phyloP scores from a whole-genome alignment of 2,888 invertebrate genomes.

The Alloplasta piceator region DNA sequence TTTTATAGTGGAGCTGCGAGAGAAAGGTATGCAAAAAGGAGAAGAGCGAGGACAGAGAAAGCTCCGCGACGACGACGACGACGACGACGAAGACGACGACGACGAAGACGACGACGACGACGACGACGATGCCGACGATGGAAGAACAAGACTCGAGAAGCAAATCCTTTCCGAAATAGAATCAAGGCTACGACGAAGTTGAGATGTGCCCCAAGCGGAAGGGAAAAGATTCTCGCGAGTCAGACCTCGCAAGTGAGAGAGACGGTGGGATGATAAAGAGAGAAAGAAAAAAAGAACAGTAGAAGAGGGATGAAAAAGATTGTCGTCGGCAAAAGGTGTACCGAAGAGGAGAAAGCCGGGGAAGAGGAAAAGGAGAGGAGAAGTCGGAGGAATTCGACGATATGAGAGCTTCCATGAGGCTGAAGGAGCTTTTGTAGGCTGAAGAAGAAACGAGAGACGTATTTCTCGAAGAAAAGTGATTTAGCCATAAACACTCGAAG shows the following conservation, averaged over 20 bases:
- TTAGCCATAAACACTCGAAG: slow-evolving; percentile 74
- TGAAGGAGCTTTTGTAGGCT: slow-evolving; percentile 2
- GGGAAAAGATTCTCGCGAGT: slow-evolving; percentile 25
- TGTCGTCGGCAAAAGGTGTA: slow-evolving; percentile 17
- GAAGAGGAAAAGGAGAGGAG: slow-evolving; percentile 39
- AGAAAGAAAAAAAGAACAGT: slow-evolving; percentile 2
- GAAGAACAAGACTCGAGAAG: slow-evolving; percentile 52
- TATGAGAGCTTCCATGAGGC: slow-evolving; percentile 64
- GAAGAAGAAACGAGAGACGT: slow-evolving; percentile 66
- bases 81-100: slow-evolving; percentile 29
- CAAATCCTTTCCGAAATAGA: slow-evolving; percentile 67
- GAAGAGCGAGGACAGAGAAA: slow-evolving; percentile 11
- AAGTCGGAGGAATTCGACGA: slow-evolving; percentile 51
- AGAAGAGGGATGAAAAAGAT: slow-evolving; percentile 26
- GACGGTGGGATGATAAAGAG: slow-evolving; percentile 5
- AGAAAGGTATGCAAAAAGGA: slow-evolving; percentile 40
- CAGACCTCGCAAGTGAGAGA: not conserved
- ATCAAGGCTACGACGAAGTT: slow-evolving; percentile 64
- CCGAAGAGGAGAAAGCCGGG: too few species aligned
- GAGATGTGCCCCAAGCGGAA: slow-evolving; percentile 44
- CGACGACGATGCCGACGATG: slow-evolving; percentile 32
- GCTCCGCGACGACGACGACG: not conserved
- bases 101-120: slow-evolving; percentile 22
- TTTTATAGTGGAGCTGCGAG: slow-evolving; percentile 1
- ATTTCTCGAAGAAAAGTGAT: slow-evolving; percentile 76